These are phyloP conservation scores for Tauraco erythrolophus DNA, from an alignment of 2,113 vertebrate genomes.

Conservation along the genomic window DNA sequence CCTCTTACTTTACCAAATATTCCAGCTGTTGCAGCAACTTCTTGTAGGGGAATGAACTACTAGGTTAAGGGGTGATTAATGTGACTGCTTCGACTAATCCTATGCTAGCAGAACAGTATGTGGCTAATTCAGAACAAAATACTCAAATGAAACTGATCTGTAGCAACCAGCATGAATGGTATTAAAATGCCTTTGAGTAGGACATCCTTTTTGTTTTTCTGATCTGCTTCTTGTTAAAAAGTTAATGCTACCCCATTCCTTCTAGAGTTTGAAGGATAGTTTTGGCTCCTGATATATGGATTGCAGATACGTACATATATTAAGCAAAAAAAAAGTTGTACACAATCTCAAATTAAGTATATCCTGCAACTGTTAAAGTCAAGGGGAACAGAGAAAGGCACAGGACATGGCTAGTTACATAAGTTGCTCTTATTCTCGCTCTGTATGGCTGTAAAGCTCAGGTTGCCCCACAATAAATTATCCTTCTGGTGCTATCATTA, in stretches of 20 bases:
- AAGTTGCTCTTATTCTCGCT: not conserved
- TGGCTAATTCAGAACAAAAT: not conserved
- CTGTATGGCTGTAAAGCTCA: not conserved
- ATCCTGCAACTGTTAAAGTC: not conserved
- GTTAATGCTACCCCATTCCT: not conserved
- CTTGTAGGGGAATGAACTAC: not conserved
- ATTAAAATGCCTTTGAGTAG: not conserved
- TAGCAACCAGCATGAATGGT: not conserved
- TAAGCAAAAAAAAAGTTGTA: not conserved
- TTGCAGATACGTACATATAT: not conserved
- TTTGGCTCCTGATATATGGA: not conserved
- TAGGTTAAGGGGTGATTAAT: not conserved
- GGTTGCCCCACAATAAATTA: not conserved
- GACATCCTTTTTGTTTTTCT: not conserved
- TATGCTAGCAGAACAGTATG: not conserved
- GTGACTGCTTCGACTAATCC: not conserved
- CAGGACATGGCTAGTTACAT: rapidly evolving
- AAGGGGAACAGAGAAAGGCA: not conserved
- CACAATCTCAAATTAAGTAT: not conserved
- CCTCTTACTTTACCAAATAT: not conserved
- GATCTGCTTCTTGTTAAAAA: not conserved
- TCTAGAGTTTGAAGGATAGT: not conserved
- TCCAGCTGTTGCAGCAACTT: not conserved
- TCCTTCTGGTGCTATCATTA: not conserved
- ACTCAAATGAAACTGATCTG: not conserved